Base-by-base conservation (phyloP, 2,888 invertebrate genomes). In the Athalia cordata region DNA sequence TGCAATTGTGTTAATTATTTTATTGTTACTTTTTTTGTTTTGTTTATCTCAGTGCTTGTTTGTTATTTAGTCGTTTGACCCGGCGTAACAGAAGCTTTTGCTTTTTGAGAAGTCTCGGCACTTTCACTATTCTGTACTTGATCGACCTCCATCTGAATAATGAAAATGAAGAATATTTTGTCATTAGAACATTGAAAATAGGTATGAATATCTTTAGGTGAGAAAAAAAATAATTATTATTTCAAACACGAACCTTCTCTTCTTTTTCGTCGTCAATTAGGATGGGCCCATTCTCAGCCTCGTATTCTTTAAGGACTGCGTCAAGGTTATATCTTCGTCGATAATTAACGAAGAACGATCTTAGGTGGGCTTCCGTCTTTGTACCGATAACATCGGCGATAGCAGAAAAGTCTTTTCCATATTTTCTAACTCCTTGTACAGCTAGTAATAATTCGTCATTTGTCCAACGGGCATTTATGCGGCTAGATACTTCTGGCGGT, bases 381-480 rank as follows among this genome's bases (percentile, higher is more conserved):
- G 97, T 99, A 81, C 98, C 98, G 82, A 99, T 93, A 9, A 97
- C 95, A 89, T 98, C 98, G 13, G 99, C 97, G 83, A 99, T 98
- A 50, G 97, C 97, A 91, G 96, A 94, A 90, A 96, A 97, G 90
- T 98, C 96, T 92, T 96, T 95, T 89, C 96, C 96, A 86, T 95
- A 95, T 91, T 95, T 95, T 81, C 95, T 92, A 79, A 95, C 93
- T 87, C 97, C 98, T 87, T 98, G 96, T 55, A 98, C 96, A 15
- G 97, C 98, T 87, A 99, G 92, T 49, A 97, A 92, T 43, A 97
- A 91, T 91, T 99, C 99, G 84, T 98, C 98, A 85, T 96, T 96
- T 50, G 96, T 96, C 99, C 99, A 99, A 62, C 96, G 94, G 5
- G 96, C 94, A 89, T 96, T 96, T 75, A 96, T 94, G 84, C 96